Evolutionary conservation across 2,888 invertebrate genomes (phyloP), one percentile per base, ranked within the genome.

Genomic region (Trisateles emortualis): DNA sequence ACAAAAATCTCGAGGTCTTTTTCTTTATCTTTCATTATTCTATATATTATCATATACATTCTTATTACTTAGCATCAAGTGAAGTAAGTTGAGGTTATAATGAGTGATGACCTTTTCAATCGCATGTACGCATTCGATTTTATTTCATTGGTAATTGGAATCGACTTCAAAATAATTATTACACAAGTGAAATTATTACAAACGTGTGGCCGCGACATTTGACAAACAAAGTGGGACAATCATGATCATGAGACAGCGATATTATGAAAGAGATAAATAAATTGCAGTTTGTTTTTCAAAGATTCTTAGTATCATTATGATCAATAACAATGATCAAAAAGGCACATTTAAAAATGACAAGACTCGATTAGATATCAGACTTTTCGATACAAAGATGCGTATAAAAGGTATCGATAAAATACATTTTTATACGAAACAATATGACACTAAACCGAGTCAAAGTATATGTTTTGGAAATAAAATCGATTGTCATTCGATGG

Each of bases 401-500:
- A 52, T 59, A 72, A 59, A 74, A 44, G 52, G 55, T 41, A 57
- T 49, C 50, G 61, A 71, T 61, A 68, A 65, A 70, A 63, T 46
- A 50, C 45, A 56, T 61, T 68, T 72, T 65, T 57, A 40, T 58
- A 26, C 62, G 60, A 68, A 68, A 69, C 64, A 73, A 68, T 67
- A 55, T 68, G 68, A 65, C 70, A 72, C 68, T 66, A 68, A 68
- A 72, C 63, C 67, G 65, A 68, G 70, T 69, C 75, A 72, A 68
- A 64, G 67, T 60, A 66, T 64, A 66, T 87, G 83, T 84, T 83
- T 71, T 72, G 71, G 68, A 69, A 72, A 78, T 78, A 78, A 79
- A 74, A 73, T 68, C 76, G 81, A 78, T 83, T 79, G 84, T 84
- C 77, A 77, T 76, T 71, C 71, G 74, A 74, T 76, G 42, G 68